Conservation (phyloP, 92 coral and sea anemone genomes). For the Palythoa caribaeorum region DNA sequence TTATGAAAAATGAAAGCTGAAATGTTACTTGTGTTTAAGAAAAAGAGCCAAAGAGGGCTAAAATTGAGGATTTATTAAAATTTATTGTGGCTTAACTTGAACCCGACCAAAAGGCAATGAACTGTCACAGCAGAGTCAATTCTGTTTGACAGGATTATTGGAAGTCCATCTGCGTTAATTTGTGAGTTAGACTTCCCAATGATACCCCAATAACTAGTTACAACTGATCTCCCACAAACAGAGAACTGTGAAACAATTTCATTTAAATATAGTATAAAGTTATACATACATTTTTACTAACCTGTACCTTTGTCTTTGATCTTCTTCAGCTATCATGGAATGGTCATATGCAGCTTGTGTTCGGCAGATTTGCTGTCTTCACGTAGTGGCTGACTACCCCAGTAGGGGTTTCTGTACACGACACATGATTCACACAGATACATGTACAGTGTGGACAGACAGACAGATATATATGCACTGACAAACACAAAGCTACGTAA, state of each 20-base stretch:
- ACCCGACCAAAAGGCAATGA: not conserved
- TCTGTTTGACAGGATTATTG: not conserved
- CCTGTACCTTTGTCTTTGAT: conserved; percentile 50
- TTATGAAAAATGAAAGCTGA: too few species aligned
- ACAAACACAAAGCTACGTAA: too few species aligned
- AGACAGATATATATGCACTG: not conserved
- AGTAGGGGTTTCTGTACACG: not conserved
- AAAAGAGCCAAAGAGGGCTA: too few species aligned
- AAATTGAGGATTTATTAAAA: not conserved
- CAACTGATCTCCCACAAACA: not conserved
- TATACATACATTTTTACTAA: conserved; percentile 37
- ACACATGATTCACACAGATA: not conserved
- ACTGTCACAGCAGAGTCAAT: not conserved
- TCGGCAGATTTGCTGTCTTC: conserved; percentile 14
- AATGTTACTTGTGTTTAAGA: too few species aligned
- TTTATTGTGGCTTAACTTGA: not conserved
- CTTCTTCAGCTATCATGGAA: conserved; percentile 16
- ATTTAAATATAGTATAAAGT: not conserved
- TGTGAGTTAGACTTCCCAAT: not conserved
- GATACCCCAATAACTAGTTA: not conserved
- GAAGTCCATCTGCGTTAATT: not conserved
- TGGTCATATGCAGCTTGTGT: not conserved
- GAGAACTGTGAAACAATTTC: not conserved
- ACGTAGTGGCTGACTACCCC: conserved; percentile 27
- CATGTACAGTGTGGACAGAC: not conserved